phyloP scores from a whole-genome alignment of 2,113 vertebrate genomes.

The Anarrhichthys ocellatus region DNA sequence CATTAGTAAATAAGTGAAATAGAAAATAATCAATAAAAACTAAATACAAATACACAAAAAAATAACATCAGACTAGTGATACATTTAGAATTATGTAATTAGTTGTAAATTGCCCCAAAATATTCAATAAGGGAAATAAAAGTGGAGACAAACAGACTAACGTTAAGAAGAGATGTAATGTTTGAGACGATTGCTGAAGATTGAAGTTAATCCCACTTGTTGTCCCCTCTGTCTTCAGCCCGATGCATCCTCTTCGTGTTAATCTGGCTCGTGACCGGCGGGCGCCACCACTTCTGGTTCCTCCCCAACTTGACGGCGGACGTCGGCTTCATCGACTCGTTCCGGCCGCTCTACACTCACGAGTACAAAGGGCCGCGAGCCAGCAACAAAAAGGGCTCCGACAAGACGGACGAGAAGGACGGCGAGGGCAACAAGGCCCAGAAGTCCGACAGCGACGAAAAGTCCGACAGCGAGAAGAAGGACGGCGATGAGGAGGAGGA shows the following conservation, averaged over 20 bases:
- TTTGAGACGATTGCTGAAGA: not conserved
- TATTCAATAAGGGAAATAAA: not conserved
- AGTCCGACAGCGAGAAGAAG: slow-evolving; percentile 95
- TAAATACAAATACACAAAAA: not conserved
- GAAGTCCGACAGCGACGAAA: slow-evolving; percentile 93
- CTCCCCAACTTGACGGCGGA: slow-evolving; percentile 98
- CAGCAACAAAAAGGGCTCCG: slow-evolving; percentile 89
- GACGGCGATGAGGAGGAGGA: slow-evolving; percentile 88
- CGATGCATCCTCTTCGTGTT: slow-evolving; percentile 98
- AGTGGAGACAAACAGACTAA: not conserved
- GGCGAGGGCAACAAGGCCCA: slow-evolving; percentile 82
- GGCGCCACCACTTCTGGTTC: slow-evolving; percentile 99
- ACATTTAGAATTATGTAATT: not conserved
- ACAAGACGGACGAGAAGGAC: slow-evolving; percentile 82
- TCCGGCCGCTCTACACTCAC: slow-evolving; percentile 97
- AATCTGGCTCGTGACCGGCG: slow-evolving; percentile 98
- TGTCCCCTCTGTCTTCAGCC: slow-evolving; percentile 80
- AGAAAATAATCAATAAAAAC: not conserved
- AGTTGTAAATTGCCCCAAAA: not conserved
- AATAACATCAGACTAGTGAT: not conserved
- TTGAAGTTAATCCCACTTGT: not conserved
- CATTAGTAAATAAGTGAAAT: not conserved
- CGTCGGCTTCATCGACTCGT: slow-evolving; percentile 98
- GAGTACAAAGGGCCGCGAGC: slow-evolving; percentile 96
- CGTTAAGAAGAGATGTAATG: not conserved